Evolutionary conservation across 2,113 vertebrate genomes (phyloP).

Genomic region (Epinephelus lanceolatus): DNA sequence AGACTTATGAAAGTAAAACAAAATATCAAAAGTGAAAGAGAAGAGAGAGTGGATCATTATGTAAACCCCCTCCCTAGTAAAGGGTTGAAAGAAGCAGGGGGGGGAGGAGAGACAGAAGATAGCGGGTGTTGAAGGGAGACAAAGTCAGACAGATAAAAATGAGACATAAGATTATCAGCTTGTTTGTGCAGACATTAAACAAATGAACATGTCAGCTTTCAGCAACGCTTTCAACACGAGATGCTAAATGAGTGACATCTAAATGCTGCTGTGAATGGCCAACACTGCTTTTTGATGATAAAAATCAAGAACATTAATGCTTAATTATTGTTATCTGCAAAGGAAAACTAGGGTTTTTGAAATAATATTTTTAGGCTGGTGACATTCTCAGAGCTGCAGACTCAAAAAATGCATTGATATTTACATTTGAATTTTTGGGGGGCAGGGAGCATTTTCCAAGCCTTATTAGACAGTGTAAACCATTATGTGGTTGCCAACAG

Average conservation of each 20-base stretch:
- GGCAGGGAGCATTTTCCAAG: no score
- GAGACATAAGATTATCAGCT: constrained; percentile 31
- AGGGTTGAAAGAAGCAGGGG: neutral
- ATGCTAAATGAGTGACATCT: neutral
- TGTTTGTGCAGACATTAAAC: constrained; percentile 7
- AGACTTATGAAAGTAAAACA: neutral
- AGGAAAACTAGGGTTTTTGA: neutral
- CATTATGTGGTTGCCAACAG: no score
- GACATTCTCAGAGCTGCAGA: no score
- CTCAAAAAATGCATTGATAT: no score
- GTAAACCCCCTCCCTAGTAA: neutral
- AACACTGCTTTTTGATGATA: neutral
- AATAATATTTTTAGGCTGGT: no score
- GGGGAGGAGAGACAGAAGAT: neutral
- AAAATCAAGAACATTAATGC: neutral
- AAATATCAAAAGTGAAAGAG: neutral
- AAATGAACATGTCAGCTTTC: constrained; percentile 17
- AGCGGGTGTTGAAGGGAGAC: constrained; percentile 19
- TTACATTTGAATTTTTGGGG: no score
- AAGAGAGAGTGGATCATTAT: neutral
- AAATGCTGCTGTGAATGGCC: neutral
- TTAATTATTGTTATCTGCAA: neutral
- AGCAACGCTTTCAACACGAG: constrained; percentile 26
- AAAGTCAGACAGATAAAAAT: constrained; percentile 15
- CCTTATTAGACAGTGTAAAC: no score